Percentiles rank a stretch among this genome's conserved stretches.
These are phyloP conservation scores for Guaruba guarouba DNA, from an alignment of 2,113 vertebrate genomes.

Conservation along the genomic window DNA sequence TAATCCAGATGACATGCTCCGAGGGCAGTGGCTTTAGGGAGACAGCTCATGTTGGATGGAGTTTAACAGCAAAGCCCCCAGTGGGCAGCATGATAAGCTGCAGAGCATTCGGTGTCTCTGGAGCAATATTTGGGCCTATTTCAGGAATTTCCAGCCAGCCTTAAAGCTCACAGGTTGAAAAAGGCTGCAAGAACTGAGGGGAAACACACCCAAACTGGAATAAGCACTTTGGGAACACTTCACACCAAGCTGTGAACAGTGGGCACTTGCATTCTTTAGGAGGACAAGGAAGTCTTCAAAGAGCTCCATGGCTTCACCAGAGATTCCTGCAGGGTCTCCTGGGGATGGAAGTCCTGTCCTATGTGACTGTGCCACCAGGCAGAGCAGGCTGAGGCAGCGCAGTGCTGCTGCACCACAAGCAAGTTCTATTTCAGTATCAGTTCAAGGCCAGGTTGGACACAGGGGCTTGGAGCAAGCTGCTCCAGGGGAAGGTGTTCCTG, in stretches of 20 bases:
- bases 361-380: background rate
- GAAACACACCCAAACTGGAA: background rate
- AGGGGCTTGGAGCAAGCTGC: background rate
- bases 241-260: accelerated
- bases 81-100: background rate
- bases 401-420: background rate
- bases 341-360: background rate
- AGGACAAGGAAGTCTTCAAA: background rate
- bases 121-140: background rate
- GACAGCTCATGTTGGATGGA: background rate
- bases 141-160: background rate
- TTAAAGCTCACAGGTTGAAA: background rate
- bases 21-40: background rate
- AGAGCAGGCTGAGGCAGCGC: background rate
- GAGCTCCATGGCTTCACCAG: background rate
- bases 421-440: background rate
- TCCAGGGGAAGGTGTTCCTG: background rate
- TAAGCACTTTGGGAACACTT: background rate
- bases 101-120: background rate
- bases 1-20: background rate
- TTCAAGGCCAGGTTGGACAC: background rate
- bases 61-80: background rate
- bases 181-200: background rate
- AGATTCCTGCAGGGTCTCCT: background rate
- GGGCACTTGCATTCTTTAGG: background rate